Percentiles rank a stretch among this genome's conserved stretches.
Conservation (phyloP, 1,140 invertebrate species). For the Brachionus angularis region DNA sequence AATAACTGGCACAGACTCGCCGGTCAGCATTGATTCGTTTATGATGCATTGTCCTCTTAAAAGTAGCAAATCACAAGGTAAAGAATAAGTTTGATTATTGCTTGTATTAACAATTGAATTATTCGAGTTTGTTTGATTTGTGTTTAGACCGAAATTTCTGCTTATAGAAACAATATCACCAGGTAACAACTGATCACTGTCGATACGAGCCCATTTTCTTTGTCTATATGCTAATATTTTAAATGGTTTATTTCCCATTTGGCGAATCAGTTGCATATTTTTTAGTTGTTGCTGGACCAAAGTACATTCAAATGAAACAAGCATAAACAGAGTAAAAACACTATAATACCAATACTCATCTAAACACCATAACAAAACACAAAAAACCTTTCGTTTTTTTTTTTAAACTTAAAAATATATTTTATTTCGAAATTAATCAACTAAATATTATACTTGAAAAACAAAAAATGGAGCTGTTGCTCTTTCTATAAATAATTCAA, state of each 20-base stretch:
- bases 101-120: neutral
- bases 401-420: neutral
- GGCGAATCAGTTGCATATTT: constrained; percentile 98
- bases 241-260: constrained; percentile 96
- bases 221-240: constrained; percentile 77
- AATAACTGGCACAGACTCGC: constrained; percentile 96
- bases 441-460: constrained; percentile 74
- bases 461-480: constrained; percentile 99
- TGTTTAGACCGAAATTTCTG: constrained; percentile 45
- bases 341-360: constrained; percentile 98
- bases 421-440: too few species aligned
- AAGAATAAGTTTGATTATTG: constrained; percentile 49
- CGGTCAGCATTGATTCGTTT: constrained; percentile 95
- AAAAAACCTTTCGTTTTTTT: constrained; percentile 64
- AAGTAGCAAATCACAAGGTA: constrained; percentile 93
- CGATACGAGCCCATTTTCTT: constrained; percentile 80
- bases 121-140: neutral
- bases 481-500: constrained; percentile 90
- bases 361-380: constrained; percentile 94
- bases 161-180: constrained; percentile 93
- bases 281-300: constrained; percentile 93
- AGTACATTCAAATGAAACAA: constrained; percentile 94
- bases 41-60: constrained; percentile 89
- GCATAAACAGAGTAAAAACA: constrained; percentile 93
- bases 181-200: constrained; percentile 81